Evolutionary conservation across 2,113 vertebrate species (phyloP).

Genomic region (Halcyon senegalensis): DNA sequence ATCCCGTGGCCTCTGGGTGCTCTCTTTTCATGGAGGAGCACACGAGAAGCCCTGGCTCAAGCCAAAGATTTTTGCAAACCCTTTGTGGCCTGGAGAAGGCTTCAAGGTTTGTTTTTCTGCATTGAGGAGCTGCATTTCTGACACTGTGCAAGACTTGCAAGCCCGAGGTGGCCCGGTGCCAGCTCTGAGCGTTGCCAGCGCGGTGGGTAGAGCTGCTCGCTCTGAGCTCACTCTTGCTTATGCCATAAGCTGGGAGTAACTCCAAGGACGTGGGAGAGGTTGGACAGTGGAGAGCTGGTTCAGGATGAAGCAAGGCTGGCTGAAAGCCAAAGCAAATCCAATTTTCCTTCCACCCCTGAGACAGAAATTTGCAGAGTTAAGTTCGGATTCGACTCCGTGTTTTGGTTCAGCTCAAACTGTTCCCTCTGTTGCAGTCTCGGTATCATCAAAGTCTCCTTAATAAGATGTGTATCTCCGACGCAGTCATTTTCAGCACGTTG

Average conservation of each 20-base stretch:
- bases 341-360: neutral
- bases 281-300: neutral
- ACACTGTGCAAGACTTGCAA: neutral
- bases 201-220: neutral
- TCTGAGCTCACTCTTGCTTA: constrained; percentile 30
- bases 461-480: neutral
- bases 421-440: neutral
- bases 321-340: constrained; percentile 15
- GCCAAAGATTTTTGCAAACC: neutral
- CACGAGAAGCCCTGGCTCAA: neutral
- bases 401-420: neutral
- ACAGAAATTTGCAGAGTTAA: neutral
- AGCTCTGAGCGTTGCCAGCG: neutral
- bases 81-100: neutral
- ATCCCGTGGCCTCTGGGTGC: rapidly evolving
- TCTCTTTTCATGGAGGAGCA: rapidly evolving
- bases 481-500: neutral
- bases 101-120: neutral
- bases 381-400: neutral
- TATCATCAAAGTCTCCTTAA: constrained; percentile 13
- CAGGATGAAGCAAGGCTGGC: constrained; percentile 35
- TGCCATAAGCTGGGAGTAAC: constrained; percentile 38
- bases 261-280: constrained; percentile 55
- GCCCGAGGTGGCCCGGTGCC: rapidly evolving
- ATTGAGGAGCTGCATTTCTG: neutral